Evolutionary conservation across 2,113 vertebrate genomes (phyloP).

Genomic region (Dicaeum eximium): DNA sequence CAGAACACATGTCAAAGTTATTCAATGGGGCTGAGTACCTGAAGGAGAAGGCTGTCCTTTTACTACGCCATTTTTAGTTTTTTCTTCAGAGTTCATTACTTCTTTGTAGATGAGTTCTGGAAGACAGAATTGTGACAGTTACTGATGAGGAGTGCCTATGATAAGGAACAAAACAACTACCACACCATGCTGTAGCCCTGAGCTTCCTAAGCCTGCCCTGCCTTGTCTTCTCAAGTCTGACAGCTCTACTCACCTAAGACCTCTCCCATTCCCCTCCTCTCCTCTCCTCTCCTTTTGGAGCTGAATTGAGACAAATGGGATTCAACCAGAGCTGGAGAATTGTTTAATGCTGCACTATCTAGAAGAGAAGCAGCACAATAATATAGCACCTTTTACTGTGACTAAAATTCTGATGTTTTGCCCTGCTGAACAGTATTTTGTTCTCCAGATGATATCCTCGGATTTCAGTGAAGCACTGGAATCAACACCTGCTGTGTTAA

Average conservation of each 20-base stretch:
- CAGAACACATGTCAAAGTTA: not conserved
- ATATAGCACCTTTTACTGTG: not conserved
- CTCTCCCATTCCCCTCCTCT: not conserved
- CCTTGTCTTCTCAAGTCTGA: not conserved
- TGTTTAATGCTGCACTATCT: not conserved
- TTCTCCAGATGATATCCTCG: not conserved
- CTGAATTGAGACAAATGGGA: not conserved
- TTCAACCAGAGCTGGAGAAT: not conserved
- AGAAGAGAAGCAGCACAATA: not conserved
- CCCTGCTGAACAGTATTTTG: not conserved
- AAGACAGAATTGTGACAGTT: slow-evolving; percentile 30
- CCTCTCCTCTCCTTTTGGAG: not conserved
- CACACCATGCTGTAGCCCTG: not conserved
- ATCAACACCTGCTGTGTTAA: not conserved
- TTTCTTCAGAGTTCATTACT: slow-evolving; percentile 99
- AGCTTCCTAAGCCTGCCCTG: not conserved
- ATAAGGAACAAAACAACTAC: not conserved
- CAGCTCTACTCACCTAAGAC: not conserved
- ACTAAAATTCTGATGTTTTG: not conserved
- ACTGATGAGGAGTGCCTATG: not conserved
- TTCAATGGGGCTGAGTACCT: slow-evolving; percentile 89
- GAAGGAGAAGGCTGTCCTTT: slow-evolving; percentile 99
- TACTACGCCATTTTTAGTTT: slow-evolving; percentile 98
- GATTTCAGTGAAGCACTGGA: not conserved
- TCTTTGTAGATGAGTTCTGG: slow-evolving; percentile 99